These are phyloP conservation scores for Lates japonicus DNA, from an alignment of 2,797 vertebrate genomes.

Conservation along the genomic window DNA sequence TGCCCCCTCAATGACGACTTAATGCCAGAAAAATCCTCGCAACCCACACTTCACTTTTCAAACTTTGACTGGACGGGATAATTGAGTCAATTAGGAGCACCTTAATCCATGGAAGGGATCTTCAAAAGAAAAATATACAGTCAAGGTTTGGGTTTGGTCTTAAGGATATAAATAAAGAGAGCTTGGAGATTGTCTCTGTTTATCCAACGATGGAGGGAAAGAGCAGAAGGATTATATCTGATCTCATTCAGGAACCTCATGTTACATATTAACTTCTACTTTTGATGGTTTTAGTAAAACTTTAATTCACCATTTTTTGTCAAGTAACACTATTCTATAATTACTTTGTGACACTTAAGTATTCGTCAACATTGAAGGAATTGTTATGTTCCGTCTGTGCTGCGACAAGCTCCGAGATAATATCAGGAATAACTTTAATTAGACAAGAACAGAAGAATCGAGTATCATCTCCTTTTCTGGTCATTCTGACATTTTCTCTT, in stretches of 20 bases:
- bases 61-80: constrained; percentile 77
- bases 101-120: constrained; percentile 77
- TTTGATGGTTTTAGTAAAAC: constrained; percentile 53
- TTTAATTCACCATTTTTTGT: constrained; percentile 57
- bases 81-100: constrained; percentile 82
- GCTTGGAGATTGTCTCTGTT: constrained; percentile 75
- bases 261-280: constrained; percentile 70
- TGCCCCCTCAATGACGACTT: constrained; percentile 78
- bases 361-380: constrained; percentile 41
- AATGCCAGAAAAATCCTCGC: constrained; percentile 75
- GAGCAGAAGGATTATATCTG: constrained; percentile 73
- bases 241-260: constrained; percentile 65
- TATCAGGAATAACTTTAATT: constrained; percentile 47
- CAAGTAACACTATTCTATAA: constrained; percentile 33
- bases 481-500: constrained; percentile 71
- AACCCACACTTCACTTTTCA: constrained; percentile 79
- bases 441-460: constrained; percentile 42
- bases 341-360: constrained; percentile 53
- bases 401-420: constrained; percentile 3
- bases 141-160: constrained; percentile 77
- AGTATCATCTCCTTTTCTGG: constrained; percentile 37
- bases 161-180: constrained; percentile 79
- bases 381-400: constrained; percentile 12
- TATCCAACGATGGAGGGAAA: constrained; percentile 73
- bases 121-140: constrained; percentile 80